A percentile compares a stretch with the other conserved stretches of the same genome.
phyloP scores from a whole-genome alignment of 2,888 invertebrate genomes.

The Pandemis heparana region DNA sequence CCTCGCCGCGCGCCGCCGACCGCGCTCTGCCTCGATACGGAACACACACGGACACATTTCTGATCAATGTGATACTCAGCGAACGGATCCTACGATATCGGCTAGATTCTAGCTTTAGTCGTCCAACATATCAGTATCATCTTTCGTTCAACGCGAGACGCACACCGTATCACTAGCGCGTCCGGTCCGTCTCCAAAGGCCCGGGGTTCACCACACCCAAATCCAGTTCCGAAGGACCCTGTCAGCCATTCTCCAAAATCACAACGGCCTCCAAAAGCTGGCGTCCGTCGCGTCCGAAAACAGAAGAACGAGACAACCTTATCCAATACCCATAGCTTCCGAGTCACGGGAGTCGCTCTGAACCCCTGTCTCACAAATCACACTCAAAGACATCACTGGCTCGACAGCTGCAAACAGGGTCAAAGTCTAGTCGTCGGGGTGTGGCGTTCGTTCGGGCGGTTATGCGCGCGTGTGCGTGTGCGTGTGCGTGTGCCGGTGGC shows the following conservation, averaged over 20 bases:
- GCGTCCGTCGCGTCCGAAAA: too few relatives aligned
- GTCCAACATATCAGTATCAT: not conserved
- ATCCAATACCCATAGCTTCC: too few relatives aligned
- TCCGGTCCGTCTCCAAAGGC: not conserved
- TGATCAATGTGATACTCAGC: too few relatives aligned
- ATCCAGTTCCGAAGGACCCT: not conserved
- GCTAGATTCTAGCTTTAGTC: too few relatives aligned
- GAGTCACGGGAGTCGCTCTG: too few relatives aligned
- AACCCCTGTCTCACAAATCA: too few relatives aligned
- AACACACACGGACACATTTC: not conserved
- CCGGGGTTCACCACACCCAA: not conserved
- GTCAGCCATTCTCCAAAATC: not conserved
- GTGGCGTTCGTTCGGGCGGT: slow-evolving; percentile 4
- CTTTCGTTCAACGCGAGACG: not conserved
- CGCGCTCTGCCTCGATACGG: not conserved
- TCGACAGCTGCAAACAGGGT: too few relatives aligned
- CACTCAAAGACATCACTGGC: too few relatives aligned
- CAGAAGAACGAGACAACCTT: too few relatives aligned
- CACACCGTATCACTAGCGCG: not conserved
- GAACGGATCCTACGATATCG: not conserved
- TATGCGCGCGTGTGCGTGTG: slow-evolving; percentile 1
- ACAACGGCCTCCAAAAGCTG: too few relatives aligned
- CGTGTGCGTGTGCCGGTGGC: slow-evolving; percentile 23
- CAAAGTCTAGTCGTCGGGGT: not conserved
- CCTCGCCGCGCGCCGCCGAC: not conserved